Conservation (phyloP, 2,797 vertebrate species). For the Moxostoma hubbsi region DNA sequence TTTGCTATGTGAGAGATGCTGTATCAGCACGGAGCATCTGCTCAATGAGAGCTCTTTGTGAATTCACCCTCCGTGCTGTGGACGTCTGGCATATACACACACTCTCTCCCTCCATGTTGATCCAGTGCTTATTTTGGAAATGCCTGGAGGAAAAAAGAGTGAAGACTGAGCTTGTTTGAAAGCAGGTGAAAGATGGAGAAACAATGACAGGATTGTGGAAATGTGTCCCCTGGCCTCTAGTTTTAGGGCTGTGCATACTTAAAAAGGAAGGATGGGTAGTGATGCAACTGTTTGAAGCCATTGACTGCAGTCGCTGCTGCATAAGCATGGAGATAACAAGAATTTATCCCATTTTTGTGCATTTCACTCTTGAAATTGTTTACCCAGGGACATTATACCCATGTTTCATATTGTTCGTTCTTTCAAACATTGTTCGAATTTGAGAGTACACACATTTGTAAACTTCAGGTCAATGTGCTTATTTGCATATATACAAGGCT, state of each 20-base stretch:
- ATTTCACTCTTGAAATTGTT: not conserved
- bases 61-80: constrained; percentile 33
- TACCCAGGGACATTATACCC: too few relatives aligned
- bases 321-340: not conserved
- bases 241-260: not conserved
- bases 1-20: not conserved
- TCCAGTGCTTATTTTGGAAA: constrained; percentile 35
- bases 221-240: not conserved
- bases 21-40: constrained; percentile 29
- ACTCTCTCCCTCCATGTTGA: constrained; percentile 7
- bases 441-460: not conserved
- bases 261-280: not conserved
- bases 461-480: not conserved
- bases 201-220: constrained; percentile 20
- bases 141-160: constrained; percentile 62
- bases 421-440: not conserved
- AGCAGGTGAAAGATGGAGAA: constrained; percentile 18
- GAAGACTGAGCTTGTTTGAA: constrained; percentile 17
- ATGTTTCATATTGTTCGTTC: not conserved
- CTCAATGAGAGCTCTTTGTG: constrained; percentile 42
- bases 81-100: constrained; percentile 6
- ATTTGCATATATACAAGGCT: constrained; percentile 6
- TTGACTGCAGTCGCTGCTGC: not conserved
- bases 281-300: constrained; percentile 7
- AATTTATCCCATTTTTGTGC: not conserved